Base-by-base conservation (phyloP, 2,113 vertebrate species). In the Turnix velox region DNA sequence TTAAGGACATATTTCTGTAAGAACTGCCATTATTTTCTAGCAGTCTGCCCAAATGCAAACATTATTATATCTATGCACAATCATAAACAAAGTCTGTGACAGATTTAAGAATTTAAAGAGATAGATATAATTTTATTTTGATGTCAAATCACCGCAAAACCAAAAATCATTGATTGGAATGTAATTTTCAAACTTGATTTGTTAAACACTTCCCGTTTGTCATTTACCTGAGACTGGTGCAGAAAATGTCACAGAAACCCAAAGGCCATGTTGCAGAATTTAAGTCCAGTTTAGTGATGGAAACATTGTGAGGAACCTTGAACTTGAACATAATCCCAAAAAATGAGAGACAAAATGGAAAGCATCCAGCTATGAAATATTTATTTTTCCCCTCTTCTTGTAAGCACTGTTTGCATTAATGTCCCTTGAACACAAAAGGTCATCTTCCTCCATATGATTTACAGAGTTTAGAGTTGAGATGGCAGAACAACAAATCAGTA, bases 301-400 rank as follows among this genome's bases (percentile, higher is more conserved):
- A 12, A 88, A 49, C 40, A 84, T 9, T 92, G 84, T 71, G 91
- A 93, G 79, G 87, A 93, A 95, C 84, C 94, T 93, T 94, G 63
- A 96, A 94, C 85, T 95, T 96, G 79, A 95, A 96, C 68, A 92
- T 63, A 96, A 93, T 81, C 87, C 94, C 88, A 84, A 62, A 93
- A 58, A 66, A 84, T 81, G 39, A 95, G 80, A 95, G 90, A 74
- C 43, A 52, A 90, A 84, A 66, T 10, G 9, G 39, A 84, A 86
- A 58, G 22, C 15, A 59, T 9, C 31, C 5, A 9, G 3, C 27
- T 63, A 72, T 10, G 45, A 88, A 92, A 84, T 35, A 78, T 4
- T 45, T 37, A 2, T 58, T 63, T 63, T 75, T 27, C 7, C 15
- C 3, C n/a, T 84, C 30, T 75, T 28, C 31, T 58, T 72, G 18